Base-by-base conservation (phyloP, 1,140 invertebrate species). In the Drosophila neocordata region DNA sequence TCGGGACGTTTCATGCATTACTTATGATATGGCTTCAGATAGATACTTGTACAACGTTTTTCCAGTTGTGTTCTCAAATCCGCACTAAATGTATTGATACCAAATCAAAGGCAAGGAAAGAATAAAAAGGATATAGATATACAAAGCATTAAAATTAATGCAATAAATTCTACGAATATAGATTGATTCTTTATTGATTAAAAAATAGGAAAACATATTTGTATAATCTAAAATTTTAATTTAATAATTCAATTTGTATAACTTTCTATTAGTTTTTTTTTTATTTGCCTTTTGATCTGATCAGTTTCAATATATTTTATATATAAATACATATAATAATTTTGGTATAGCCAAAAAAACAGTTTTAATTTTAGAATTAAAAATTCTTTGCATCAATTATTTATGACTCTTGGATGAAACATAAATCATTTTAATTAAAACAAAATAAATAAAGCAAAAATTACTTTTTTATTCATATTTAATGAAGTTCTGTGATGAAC, bases 1-100 rank as follows among this genome's bases (percentile, higher is more conserved):
- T 65, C 60, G 77, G 48, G 73, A 31, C 82, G 62, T 35, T 65
- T 85, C 78, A 87, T 88, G 83, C 82, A 87, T 88, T 87, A 87
- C 82, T 87, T 85, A 87, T 87, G 82, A 69, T 67, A 73, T 63
- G 66, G 38, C 64, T 55, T n/a, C 11, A 27, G 63, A 48, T 48
- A 48, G 41, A 48, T 48, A 48, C 41, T 31, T 20, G 31, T 57
- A 68, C 71, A 67, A 74, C 56, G 71, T 7, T 55, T 55, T 13
- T 27, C 11, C 12, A n/a, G 27, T 27, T 5, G 27, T 35, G 13
- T 56, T 56, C 9, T 27, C 24, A 34, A 11, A 34, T 55, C n/a
- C 24, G 27, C n/a, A 34, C 13, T 34, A 15, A 34, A 56, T 11
- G 31, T 8, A 53, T 24, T 53, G 41, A 15, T 11, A 48, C 9